Evolutionary conservation across 2,797 vertebrate species (phyloP), one percentile per base, ranked within the genome.

Genomic region (Tamandua tetradactyla): DNA sequence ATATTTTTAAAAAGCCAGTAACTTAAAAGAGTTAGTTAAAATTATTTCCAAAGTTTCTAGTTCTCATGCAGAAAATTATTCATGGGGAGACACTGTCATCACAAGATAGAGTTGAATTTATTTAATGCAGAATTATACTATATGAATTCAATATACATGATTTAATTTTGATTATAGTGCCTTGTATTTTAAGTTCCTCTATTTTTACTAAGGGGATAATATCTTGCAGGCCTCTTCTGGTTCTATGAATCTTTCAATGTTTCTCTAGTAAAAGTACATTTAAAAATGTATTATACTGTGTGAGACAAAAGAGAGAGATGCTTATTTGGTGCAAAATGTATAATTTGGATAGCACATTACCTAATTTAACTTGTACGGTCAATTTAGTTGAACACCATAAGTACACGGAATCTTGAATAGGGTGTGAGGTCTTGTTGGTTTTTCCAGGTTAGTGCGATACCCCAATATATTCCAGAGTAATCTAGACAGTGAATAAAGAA

Each of bases 81-180:
- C 62, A 2, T 83, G 35, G 14, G 75, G 49, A 86, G 15, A 79
- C 23, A 69, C 17, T 89, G 37, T 35, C 23, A 88, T 88, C 64
- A 78, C 12, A 52, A 93, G 37, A 76, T 3, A 89, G 69, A 72
- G 1, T 2, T 17, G 37, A 74, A 64, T 93, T 87, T 94, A 89
- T 82, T 81, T 92, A 89, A 72, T 72, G 22, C 5, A 23, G 86
- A 69, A 75, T 87, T 91, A 79, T 17, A 71, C 18, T 64, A 66
- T 89, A 9, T 84, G 47, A 76, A 89, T 96, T 85, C 81, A 87
- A 80, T 64, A 83, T 83, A 23, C 35, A 55, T 83, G 11, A 94
- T 87, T 93, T 97, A 83, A 68, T 37, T 35, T 93, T 93, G 30
- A 49, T 80, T 94, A 57, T 47, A 94, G 90, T 87, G 9, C 7